Evolutionary conservation across 1,140 invertebrate species (phyloP), one percentile per base, ranked within the genome.

Genomic region (Drosophila littoralis): DNA sequence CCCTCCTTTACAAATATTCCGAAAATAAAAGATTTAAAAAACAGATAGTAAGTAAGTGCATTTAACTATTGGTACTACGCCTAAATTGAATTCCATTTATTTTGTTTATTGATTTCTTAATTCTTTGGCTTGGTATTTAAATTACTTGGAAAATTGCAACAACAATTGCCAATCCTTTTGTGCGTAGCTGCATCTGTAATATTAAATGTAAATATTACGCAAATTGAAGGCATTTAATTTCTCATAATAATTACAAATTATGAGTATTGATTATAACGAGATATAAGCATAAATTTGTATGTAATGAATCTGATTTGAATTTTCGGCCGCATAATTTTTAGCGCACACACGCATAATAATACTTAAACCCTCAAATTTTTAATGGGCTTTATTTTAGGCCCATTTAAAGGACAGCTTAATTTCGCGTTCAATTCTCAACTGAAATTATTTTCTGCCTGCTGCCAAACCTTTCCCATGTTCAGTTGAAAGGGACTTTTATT

Each of bases 401-500:
- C 22, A 7, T 28, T 48, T 42, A 15, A 0, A 0, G 1, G 1
- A 51, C 8, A 22, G 43, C 15, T 57, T 4, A 17, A 28, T 12
- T 48, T 15, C 43, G 32, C 33, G 36, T 57, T 57, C 5, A 65
- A 42, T 57, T 22, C 10, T 33, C 35, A 17, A 66, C 45, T 72
- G 35, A 72, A 65, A 28, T 28, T 35, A 33, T 58, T 6, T 12
- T n/a, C 33, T 13, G 35, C 33, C 46, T n/a, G n/a, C 5, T 46
- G 36, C 40, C 42, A 36, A 45, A n/a, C 7, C 32, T 35, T 1
- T 10, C 33, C 9, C 0, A 22, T 2, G 33, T n/a, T 51, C 8
- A 58, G 65, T 75, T 78, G 76, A 75, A 78, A 71, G 67, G 76
- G 45, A 72, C 10, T 65, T 78, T 75, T 66, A 9, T 33, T 10